These are phyloP conservation scores for Diogma glabrata DNA, from an alignment of 2,888 invertebrate species.

Conservation along the genomic window DNA sequence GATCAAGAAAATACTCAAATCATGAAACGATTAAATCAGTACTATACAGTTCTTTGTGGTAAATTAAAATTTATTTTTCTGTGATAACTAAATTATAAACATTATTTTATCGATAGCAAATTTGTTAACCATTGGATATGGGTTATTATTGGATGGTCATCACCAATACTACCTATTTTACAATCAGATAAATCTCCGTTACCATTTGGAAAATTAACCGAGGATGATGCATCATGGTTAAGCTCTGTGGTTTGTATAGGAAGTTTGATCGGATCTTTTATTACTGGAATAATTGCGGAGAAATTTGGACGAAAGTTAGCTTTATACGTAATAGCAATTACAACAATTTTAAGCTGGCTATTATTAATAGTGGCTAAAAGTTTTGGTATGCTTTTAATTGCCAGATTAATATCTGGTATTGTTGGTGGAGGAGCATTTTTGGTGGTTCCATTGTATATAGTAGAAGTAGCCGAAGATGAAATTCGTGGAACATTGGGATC, in stretches of 20 bases:
- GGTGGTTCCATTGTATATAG: constrained; percentile 14
- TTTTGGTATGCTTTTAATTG: neutral
- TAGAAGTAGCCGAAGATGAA: constrained; percentile 9
- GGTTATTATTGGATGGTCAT: constrained; percentile 18
- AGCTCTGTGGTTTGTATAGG: constrained; percentile 27
- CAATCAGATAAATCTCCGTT: constrained; percentile 23
- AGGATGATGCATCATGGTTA: constrained; percentile 25
- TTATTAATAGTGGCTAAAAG: neutral
- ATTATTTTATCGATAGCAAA: constrained; percentile 22
- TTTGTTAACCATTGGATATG: constrained; percentile 30
- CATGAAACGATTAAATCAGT: neutral
- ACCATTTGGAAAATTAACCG: constrained; percentile 20
- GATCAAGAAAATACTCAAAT: too few species aligned
- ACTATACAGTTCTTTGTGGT: constrained; percentile 1
- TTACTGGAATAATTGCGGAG: constrained; percentile 25
- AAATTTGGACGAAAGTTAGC: constrained; percentile 28
- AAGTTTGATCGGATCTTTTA: constrained; percentile 25
- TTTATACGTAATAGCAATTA: constrained; percentile 25
- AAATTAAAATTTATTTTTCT: too few species aligned
- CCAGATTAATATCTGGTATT: constrained; percentile 11
- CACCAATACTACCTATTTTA: constrained; percentile 11
- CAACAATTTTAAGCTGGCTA: constrained; percentile 26
- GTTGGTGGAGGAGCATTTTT: constrained; percentile 12
- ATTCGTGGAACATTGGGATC: constrained; percentile 30
- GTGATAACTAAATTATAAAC: too few species aligned